These are phyloP conservation scores for Tricholauxania praeusta DNA, from an alignment of 2,888 invertebrate genomes.

Conservation along the genomic window DNA sequence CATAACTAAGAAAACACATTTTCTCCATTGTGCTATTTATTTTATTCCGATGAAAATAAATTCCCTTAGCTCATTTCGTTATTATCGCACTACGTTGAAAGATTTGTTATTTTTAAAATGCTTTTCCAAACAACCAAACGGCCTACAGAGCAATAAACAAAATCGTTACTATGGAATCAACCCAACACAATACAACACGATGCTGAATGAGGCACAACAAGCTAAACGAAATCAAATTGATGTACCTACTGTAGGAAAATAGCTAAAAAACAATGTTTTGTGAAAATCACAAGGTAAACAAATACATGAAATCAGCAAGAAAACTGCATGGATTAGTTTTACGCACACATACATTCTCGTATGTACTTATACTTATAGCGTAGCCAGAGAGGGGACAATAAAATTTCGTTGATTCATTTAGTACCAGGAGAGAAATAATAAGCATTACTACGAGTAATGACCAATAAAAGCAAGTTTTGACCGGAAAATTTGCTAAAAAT, in stretches of 20 bases:
- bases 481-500: conserved; percentile 11
- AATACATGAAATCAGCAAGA: not conserved
- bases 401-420: not conserved
- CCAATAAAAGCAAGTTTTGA: conserved; percentile 6
- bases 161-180: conserved; percentile 26
- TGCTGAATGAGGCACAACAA: conserved; percentile 11
- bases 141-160: conserved; percentile 47
- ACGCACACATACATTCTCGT: not conserved
- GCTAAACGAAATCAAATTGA: not conserved
- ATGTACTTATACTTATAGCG: not conserved
- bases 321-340: not conserved
- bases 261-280: conserved; percentile 21
- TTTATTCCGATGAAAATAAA: not conserved
- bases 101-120: conserved; percentile 44
- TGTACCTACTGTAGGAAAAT: conserved; percentile 2
- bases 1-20: too few relatives aligned
- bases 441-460: not conserved
- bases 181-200: not conserved
- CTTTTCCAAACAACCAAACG: conserved; percentile 46
- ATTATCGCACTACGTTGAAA: conserved; percentile 39
- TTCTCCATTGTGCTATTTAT: not conserved
- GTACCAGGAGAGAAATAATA: too few relatives aligned
- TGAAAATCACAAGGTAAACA: conserved; percentile 34
- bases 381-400: not conserved
- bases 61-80: conserved; percentile 9